These are phyloP conservation scores for Takifugu bimaculatus DNA, from an alignment of 2,113 vertebrate genomes.

Conservation along the genomic window DNA sequence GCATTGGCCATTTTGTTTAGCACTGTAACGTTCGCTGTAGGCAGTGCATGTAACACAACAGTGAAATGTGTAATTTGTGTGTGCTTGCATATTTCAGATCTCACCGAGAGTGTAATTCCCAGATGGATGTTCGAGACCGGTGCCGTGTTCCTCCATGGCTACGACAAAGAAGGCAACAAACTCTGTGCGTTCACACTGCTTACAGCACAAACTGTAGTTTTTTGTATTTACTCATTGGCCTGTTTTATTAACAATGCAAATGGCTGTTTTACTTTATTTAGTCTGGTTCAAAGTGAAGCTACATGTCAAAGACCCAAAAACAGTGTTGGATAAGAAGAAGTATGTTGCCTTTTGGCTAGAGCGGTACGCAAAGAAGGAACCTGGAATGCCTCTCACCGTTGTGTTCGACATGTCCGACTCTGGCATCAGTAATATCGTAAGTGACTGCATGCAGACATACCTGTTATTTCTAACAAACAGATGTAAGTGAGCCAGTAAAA, in stretches of 20 bases:
- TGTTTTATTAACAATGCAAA: no score
- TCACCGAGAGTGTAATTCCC: slow-evolving; percentile 87
- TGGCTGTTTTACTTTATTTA: slow-evolving; percentile 44
- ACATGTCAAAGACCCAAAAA: slow-evolving; percentile 86
- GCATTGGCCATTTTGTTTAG: background rate
- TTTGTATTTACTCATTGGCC: no score
- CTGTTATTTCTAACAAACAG: background rate
- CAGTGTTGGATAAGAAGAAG: slow-evolving; percentile 87
- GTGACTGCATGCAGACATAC: slow-evolving; percentile 41
- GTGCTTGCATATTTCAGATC: slow-evolving; percentile 74
- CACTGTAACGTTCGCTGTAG: background rate
- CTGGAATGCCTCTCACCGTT: slow-evolving; percentile 90
- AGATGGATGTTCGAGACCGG: slow-evolving; percentile 89
- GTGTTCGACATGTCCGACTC: slow-evolving; percentile 96
- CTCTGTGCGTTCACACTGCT: slow-evolving; percentile 80
- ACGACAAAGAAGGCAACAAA: slow-evolving; percentile 96
- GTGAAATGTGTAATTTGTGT: background rate
- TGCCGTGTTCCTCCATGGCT: slow-evolving; percentile 89
- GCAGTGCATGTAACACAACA: background rate
- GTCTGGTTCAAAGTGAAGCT: slow-evolving; percentile 96
- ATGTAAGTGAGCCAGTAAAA: background rate
- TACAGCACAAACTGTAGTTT: background rate
- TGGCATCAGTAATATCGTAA: slow-evolving; percentile 91
- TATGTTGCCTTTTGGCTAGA: slow-evolving; percentile 97
- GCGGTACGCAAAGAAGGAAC: slow-evolving; percentile 88